Evolutionary conservation across 2,888 invertebrate genomes (phyloP), one percentile per base, ranked within the genome.

Genomic region (Drosophila mercatorum): DNA sequence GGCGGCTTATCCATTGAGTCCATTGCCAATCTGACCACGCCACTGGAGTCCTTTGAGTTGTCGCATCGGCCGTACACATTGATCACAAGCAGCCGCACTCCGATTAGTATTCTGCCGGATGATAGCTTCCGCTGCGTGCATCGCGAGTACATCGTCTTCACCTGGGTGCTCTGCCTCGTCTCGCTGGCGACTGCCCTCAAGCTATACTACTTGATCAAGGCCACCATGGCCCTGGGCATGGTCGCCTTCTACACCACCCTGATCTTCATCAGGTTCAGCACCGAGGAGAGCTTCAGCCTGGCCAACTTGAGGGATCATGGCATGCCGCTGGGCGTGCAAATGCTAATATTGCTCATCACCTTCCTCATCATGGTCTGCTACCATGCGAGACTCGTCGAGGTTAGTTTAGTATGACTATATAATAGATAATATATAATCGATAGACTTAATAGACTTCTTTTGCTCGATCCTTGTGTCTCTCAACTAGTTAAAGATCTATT

Each of bases 111-210:
- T 8, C 22, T 56, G 5, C 65, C 52, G 0, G 71, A 73, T 1
- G 61, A 79, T 1, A 70, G 61, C 10, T 53, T 62, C 2, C 83
- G 94, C 55, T 96, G 96, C 83, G 93, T 94, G 55, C 95, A 95
- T 80, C 96, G 96, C 0, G 97, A 98, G 92, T 98, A 98, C 90
- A 95, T 98, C 14, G 97, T 98, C 5, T 98, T 98, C 93, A 97
- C 98, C 4, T 98, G 98, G 97, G 96, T 98, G 60, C 93, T 99
- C 22, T 97, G 98, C 86, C 94, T 99, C 90, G 96, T 99, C 46
- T 97, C 98, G 0, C 93, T 98, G 69, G 98, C 98, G 0, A 97
- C 98, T 0, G 98, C 98, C 38, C 94, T 99, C 38, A 98, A 98
- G 92, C 93, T 98, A 22, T 97, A 97, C 91, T 98, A 97, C 90